phyloP scores from a whole-genome alignment of 2,797 vertebrate species.

The Falco berigora region DNA sequence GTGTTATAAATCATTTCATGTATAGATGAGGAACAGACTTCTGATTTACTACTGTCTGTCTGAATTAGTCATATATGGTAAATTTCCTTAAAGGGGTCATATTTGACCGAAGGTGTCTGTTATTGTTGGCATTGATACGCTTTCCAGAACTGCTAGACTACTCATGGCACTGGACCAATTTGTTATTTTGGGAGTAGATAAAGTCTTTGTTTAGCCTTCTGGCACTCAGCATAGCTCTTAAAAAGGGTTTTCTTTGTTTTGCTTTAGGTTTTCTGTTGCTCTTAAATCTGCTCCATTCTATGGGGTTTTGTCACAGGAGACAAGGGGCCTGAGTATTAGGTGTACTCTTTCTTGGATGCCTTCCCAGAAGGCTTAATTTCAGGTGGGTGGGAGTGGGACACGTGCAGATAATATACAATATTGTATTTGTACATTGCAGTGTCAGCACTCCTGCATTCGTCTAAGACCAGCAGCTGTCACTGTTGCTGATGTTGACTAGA shows the following conservation, averaged over 20 bases:
- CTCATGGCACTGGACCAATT: slow-evolving; percentile 22
- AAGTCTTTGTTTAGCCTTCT: slow-evolving; percentile 45
- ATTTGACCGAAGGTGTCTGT: slow-evolving; percentile 36
- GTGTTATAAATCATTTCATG: slow-evolving; percentile 5
- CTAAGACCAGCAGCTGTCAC: neutral
- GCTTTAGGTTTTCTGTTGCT: slow-evolving; percentile 49
- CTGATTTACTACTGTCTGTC: slow-evolving; percentile 14
- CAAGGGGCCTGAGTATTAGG: slow-evolving; percentile 40
- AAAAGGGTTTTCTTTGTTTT: slow-evolving; percentile 58
- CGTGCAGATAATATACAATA: slow-evolving; percentile 3
- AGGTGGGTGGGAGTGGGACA: neutral
- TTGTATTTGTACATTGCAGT: neutral
- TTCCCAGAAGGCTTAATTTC: slow-evolving; percentile 62
- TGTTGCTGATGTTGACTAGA: neutral
- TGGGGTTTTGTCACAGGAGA: slow-evolving; percentile 44
- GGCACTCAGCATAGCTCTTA: slow-evolving; percentile 24
- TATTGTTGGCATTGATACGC: slow-evolving; percentile 46
- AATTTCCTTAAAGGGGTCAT: neutral
- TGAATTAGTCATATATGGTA: slow-evolving; percentile 37
- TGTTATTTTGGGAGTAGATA: slow-evolving; percentile 53
- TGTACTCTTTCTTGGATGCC: slow-evolving; percentile 54
- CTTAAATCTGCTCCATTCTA: slow-evolving; percentile 48
- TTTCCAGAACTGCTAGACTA: slow-evolving; percentile 32
- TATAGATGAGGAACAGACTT: slow-evolving; percentile 8
- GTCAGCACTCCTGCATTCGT: slow-evolving; percentile 21